A percentile compares a stretch with the other conserved stretches of the same genome.
phyloP scores from a whole-genome alignment of 2,797 vertebrate genomes.

The Accipiter badius region DNA sequence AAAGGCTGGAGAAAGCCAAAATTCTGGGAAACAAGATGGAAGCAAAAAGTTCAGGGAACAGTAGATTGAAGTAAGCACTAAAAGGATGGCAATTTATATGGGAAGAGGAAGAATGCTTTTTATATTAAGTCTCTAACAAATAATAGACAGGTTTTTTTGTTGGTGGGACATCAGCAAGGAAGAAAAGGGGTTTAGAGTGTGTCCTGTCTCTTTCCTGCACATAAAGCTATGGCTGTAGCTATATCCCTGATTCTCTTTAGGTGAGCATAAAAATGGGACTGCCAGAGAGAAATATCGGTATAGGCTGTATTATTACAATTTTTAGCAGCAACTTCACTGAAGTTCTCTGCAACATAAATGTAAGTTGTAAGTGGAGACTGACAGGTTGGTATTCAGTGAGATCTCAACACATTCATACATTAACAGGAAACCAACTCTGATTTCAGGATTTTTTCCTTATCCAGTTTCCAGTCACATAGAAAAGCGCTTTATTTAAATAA shows the following conservation, averaged over 20 bases:
- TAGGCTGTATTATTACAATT: background rate
- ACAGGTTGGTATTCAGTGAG: background rate
- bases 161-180: background rate
- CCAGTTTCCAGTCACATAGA: background rate
- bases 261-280: background rate
- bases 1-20: background rate
- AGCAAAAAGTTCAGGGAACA: background rate
- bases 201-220: background rate
- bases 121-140: background rate
- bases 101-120: background rate
- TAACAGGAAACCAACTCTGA: background rate
- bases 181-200: background rate
- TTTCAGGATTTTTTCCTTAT: background rate
- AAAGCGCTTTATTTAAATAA: background rate
- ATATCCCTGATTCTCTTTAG: background rate
- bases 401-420: background rate
- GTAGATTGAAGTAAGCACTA: background rate
- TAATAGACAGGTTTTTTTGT: fast-evolving
- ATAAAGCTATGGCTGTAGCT: background rate
- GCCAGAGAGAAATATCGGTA: background rate
- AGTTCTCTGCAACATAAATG: background rate
- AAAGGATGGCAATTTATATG: background rate
- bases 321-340: background rate
- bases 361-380: background rate
- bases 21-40: background rate